Conservation (phyloP, 2,888 invertebrate genomes). For the Gryllus longicercus region DNA sequence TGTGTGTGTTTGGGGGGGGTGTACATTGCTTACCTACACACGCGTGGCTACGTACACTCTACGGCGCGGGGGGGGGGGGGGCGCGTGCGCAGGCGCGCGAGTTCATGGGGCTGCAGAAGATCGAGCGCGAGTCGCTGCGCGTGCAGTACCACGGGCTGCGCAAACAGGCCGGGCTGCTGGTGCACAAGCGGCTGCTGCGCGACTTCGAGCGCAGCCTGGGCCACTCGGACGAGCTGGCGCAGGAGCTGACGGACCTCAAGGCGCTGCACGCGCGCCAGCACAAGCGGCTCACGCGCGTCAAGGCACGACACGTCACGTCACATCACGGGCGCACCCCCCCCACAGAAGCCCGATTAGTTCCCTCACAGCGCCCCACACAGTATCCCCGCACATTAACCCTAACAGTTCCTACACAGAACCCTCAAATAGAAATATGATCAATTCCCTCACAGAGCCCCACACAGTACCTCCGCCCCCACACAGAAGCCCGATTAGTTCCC, state of each 20-base stretch:
- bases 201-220: conserved; percentile 50
- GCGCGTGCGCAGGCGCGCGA: conserved; percentile 40
- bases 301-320: neutral
- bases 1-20: too few relatives aligned
- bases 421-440: too few relatives aligned
- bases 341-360: too few relatives aligned
- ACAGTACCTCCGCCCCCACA: too few relatives aligned
- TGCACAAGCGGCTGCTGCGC: conserved; percentile 49
- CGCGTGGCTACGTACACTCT: neutral
- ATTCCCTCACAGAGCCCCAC: too few relatives aligned
- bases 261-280: neutral
- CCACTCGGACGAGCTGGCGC: conserved; percentile 37
- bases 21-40: too few relatives aligned
- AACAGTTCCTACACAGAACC: too few relatives aligned
- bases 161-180: conserved; percentile 52
- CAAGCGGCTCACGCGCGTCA: neutral
- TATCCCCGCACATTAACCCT: too few relatives aligned
- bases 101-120: conserved; percentile 46
- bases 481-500: too few relatives aligned
- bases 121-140: conserved; percentile 48
- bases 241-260: conserved; percentile 39
- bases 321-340: too few relatives aligned
- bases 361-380: too few relatives aligned
- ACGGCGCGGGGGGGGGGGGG: neutral
- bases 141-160: conserved; percentile 47